Percentiles rank a stretch among this genome's conserved stretches.
Evolutionary conservation across 2,888 invertebrate genomes (phyloP).

Genomic region (Drosophila robusta): DNA sequence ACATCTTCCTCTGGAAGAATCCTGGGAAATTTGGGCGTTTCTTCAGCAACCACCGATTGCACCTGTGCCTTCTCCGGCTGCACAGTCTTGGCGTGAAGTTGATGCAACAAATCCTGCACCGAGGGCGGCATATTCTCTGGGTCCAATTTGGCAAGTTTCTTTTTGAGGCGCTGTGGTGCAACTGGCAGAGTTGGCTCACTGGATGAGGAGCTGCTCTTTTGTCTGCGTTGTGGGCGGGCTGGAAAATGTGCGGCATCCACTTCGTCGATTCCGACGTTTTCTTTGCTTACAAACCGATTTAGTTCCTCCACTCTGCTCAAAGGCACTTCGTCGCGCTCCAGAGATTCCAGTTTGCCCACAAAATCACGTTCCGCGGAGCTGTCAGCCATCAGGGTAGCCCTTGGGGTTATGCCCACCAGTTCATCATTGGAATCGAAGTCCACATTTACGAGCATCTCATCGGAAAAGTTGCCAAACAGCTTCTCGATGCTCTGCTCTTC

Average conservation of each 20-base stretch:
- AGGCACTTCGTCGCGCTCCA: conserved; percentile 66
- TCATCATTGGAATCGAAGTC: conserved; percentile 84
- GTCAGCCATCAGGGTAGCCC: conserved; percentile 32
- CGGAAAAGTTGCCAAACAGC: conserved; percentile 81
- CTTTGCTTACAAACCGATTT: conserved; percentile 4
- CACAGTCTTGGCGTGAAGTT: conserved; percentile 34
- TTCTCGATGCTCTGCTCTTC: conserved; percentile 84
- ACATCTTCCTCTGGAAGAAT: conserved; percentile 58
- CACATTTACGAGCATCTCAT: conserved; percentile 83
- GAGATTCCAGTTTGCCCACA: conserved; percentile 67
- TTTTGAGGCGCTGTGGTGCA: conserved; percentile 74
- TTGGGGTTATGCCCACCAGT: conserved; percentile 78
- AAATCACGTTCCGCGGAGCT: conserved; percentile 62
- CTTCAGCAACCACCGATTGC: background rate
- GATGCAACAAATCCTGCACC: conserved; percentile 81
- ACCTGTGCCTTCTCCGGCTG: background rate
- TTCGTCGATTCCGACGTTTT: conserved; percentile 36
- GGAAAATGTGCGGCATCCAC: conserved; percentile 74
- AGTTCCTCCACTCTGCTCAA: background rate
- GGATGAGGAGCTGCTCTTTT: conserved; percentile 82
- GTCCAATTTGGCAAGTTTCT: conserved; percentile 76
- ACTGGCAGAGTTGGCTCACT: conserved; percentile 75
- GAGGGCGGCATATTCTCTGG: conserved; percentile 83
- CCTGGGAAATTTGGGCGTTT: conserved; percentile 67
- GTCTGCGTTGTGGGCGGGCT: conserved; percentile 71